Base-by-base conservation (phyloP, 2,797 vertebrate species). In the Echeneis naucrates region DNA sequence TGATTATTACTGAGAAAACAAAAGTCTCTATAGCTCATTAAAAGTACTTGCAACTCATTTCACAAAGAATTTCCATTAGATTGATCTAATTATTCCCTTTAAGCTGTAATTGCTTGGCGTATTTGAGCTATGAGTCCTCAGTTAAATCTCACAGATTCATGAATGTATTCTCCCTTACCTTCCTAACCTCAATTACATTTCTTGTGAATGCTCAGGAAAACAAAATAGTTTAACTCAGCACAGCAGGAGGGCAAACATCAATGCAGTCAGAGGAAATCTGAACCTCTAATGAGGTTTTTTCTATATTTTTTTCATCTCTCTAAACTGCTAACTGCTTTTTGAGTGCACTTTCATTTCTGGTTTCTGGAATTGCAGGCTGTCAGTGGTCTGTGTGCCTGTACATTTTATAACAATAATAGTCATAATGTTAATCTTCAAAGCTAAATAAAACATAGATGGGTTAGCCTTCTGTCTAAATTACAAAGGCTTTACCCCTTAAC, bases 191-290 rank as follows among this genome's bases (percentile, higher is more conserved):
- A 82, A 75, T 72, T 51, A 81, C 32, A 48, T 47, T 50, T 79
- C 60, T 24, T 52, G 48, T 84, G 72, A 87, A 80, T 67, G 55
- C 44, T 79, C 47, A 56, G 42, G 48, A 72, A 80, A 80, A 53
- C 23, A 2, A 40, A 75, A 77, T 32, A 35, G 53, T 68, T 69
- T 63, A 57, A 56, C 71, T 77, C 17, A 45, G 63, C 66, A 0
- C 72, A 83, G 78, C 63, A 70, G 62, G 72, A 72, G 55, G 75
- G 42, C 42, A 77, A 79, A 83, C 73, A 83, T 75, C 38, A 56
- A 47, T 71, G 77, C 55, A 77, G 62, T 44, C 1, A 0, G 53
- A 73, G 58, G 50, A 78, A 65, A 68, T 80, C 42, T 72, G 40
- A 77, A 61, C 58, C 55, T 78, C 57, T 72, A 81, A 87, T 84